Percentiles rank a stretch among this genome's conserved stretches.
phyloP scores from a whole-genome alignment of 2,113 vertebrate species.

The Lycocorax pyrrhopterus region DNA sequence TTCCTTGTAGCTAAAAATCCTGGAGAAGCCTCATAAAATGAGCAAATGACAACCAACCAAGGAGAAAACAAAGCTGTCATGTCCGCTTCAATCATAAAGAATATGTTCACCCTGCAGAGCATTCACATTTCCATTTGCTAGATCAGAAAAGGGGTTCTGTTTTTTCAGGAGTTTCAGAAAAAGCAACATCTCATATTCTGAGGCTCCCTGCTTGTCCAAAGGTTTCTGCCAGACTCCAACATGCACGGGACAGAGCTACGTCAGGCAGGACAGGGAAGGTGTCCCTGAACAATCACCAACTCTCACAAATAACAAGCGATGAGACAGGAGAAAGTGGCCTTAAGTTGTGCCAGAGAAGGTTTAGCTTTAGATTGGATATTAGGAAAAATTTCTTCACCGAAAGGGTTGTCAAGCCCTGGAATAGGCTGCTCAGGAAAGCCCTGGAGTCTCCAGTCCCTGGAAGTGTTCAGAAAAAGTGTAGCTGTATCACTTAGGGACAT shows the following conservation, averaged over 20 bases:
- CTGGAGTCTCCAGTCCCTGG: accelerated
- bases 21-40: background rate
- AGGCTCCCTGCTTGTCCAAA: background rate
- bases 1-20: background rate
- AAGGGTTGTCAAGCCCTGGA: background rate
- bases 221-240: background rate
- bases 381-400: background rate
- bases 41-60: background rate
- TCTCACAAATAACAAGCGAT: accelerated
- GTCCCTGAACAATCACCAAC: background rate
- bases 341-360: background rate
- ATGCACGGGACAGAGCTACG: accelerated
- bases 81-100: background rate
- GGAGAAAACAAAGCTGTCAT: background rate
- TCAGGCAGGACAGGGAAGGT: background rate
- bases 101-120: background rate
- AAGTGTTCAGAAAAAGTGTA: background rate
- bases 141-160: background rate
- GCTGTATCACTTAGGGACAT: background rate
- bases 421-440: background rate
- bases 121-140: background rate
- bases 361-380: background rate
- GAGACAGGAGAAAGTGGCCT: background rate
- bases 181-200: background rate
- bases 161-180: background rate